A percentile compares a stretch with the other conserved stretches of the same genome.
phyloP scores from a whole-genome alignment of 2,888 invertebrate species.

The Epirrita christyi region DNA sequence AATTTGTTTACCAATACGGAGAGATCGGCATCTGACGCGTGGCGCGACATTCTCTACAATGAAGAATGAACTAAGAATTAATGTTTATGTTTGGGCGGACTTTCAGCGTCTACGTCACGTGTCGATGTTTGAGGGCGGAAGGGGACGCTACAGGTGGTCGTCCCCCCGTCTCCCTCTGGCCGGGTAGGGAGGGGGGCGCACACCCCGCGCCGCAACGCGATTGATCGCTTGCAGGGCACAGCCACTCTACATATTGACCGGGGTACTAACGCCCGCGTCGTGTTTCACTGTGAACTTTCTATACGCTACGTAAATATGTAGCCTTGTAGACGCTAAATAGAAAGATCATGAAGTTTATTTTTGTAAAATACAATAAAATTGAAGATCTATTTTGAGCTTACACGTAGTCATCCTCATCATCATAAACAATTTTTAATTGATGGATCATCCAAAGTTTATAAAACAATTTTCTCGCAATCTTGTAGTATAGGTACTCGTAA shows the following conservation, averaged over 20 bases:
- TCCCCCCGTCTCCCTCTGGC: slow-evolving; percentile 43
- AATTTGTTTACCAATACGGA: slow-evolving; percentile 80
- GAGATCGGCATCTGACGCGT: slow-evolving; percentile 76
- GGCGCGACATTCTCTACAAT: slow-evolving; percentile 79
- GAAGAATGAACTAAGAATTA: slow-evolving; percentile 84
- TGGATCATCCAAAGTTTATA: too few relatives aligned
- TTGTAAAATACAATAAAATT: too few relatives aligned
- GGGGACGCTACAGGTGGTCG: slow-evolving; percentile 76
- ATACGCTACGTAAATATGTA: slow-evolving; percentile 63
- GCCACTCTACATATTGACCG: slow-evolving; percentile 84
- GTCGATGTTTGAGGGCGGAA: slow-evolving; percentile 62
- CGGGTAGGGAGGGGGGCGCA: slow-evolving; percentile 39
- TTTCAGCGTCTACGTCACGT: slow-evolving; percentile 82
- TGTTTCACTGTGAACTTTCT: slow-evolving; percentile 68
- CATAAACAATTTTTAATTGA: too few relatives aligned
- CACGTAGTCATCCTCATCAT: too few relatives aligned
- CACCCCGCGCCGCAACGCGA: slow-evolving; percentile 67
- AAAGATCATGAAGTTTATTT: slow-evolving; percentile 2
- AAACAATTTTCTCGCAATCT: too few relatives aligned
- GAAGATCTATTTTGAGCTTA: too few relatives aligned
- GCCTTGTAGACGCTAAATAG: slow-evolving; percentile 30
- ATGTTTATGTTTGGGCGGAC: slow-evolving; percentile 85
- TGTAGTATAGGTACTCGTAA: too few relatives aligned
- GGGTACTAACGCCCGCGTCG: slow-evolving; percentile 77
- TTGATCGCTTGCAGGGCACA: slow-evolving; percentile 80